Base-by-base conservation (phyloP, 1,140 invertebrate species). In the Cydia amplana region DNA sequence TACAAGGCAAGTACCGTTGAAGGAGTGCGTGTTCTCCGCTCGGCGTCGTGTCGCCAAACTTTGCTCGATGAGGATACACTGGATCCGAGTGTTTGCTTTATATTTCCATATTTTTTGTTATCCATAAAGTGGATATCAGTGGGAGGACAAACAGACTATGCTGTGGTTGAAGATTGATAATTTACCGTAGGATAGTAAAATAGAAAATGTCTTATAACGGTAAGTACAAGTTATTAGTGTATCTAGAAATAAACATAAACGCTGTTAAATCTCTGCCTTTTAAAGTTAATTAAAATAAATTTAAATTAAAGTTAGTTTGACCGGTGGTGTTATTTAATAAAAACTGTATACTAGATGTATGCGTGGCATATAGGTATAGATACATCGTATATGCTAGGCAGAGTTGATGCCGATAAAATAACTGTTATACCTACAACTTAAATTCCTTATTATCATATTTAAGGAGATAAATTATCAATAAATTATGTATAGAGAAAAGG, bases 31-130 rank as follows among this genome's bases (percentile, higher is more conserved):
- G 77, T 72, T 77, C 72, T 73, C 74, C 77, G 76, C 74, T 81
- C 72, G 65, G 60, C 74, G 80, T 76, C 75, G 76, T 77, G 76
- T 78, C 78, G 83, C 79, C 81, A 82, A 82, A 80, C 82, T 77
- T 79, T 80, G 77, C 77, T 77, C 64, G 76, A 74, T 32, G 74
- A 76, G 77, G 65, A 80, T 75, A 80, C 77, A 80, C 67, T 77
- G 78, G 78, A 72, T 65, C 12, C 20, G 73, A 81, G 77, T 78
- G 78, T 82, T 82, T 82, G 78, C 77, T 70, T 80, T 74, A 28
- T 28, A 82, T 84, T 84, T 74, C 67, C 80, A 84, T 84, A 82
- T 84, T 82, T 84, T 84, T 84, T 82, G 79, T 77, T 46, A 72
- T 28, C 18, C 76, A 40, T 18, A 7, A 25, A 78, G 49, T 78